These are phyloP conservation scores for Ligdia adustata DNA, from an alignment of 2,888 invertebrate genomes.

Conservation along the genomic window DNA sequence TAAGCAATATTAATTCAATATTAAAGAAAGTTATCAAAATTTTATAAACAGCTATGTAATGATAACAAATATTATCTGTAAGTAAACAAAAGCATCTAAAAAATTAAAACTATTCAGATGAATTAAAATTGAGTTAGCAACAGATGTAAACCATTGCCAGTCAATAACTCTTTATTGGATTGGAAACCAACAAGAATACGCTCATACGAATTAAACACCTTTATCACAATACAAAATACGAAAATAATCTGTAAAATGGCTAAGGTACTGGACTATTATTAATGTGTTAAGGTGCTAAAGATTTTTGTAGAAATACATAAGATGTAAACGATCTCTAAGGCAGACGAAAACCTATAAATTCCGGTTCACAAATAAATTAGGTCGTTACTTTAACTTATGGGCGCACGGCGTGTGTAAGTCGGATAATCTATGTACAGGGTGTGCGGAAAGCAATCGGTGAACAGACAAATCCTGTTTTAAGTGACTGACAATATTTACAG, in stretches of 20 bases:
- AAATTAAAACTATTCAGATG: slow-evolving; percentile 19
- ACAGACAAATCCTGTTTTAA: slow-evolving; percentile 2
- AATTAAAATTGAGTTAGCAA: slow-evolving; percentile 17
- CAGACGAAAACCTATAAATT: slow-evolving; percentile 32
- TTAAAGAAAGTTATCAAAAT: too few species aligned
- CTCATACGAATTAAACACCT: neutral
- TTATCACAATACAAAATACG: slow-evolving; percentile 1
- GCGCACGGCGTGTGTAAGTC: slow-evolving; percentile 33
- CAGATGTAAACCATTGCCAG: slow-evolving; percentile 23
- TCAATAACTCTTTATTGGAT: slow-evolving; percentile 28
- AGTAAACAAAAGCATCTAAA: too few species aligned
- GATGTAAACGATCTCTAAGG: slow-evolving; percentile 16
- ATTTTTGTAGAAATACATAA: neutral
- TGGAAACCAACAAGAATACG: slow-evolving; percentile 9
- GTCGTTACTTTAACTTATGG: slow-evolving; percentile 47
- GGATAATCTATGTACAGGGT: slow-evolving; percentile 19
- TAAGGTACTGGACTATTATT: neutral
- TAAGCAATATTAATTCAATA: too few species aligned
- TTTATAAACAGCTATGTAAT: too few species aligned
- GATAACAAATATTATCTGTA: too few species aligned
- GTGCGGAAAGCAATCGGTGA: slow-evolving; percentile 19
- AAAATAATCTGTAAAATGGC: neutral
- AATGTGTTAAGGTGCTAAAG: slow-evolving; percentile 1
- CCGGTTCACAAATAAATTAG: slow-evolving; percentile 45
- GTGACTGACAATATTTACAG: too few species aligned